Percentiles rank a stretch among this genome's conserved stretches.
phyloP scores from a whole-genome alignment of 2,888 invertebrate species.

The Rosalia funebris region DNA sequence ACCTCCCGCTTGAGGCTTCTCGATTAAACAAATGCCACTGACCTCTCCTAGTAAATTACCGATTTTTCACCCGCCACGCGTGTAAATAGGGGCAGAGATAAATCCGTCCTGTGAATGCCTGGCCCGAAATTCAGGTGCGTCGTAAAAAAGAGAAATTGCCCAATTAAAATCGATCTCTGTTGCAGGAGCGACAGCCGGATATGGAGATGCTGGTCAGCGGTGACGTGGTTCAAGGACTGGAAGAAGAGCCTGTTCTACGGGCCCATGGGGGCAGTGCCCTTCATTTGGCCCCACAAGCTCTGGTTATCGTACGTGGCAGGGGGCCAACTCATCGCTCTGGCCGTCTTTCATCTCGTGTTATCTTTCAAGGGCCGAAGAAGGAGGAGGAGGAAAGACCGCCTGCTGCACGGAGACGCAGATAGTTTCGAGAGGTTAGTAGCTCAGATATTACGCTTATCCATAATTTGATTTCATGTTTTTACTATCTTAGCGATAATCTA shows the following conservation, averaged over 20 bases:
- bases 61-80: too few relatives aligned
- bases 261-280: slow-evolving; percentile 58
- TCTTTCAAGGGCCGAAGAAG: slow-evolving; percentile 55
- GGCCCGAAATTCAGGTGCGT: too few relatives aligned
- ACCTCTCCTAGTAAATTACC: too few relatives aligned
- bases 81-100: too few relatives aligned
- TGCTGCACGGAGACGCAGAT: slow-evolving; percentile 59
- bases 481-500: too few relatives aligned
- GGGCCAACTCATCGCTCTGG: slow-evolving; percentile 63
- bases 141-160: slow-evolving; percentile 16
- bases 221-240: slow-evolving; percentile 60
- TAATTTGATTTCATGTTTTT: too few relatives aligned
- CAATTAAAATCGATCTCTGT: slow-evolving; percentile 32
- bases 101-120: too few relatives aligned
- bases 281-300: slow-evolving; percentile 62
- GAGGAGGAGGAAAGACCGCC: slow-evolving; percentile 54
- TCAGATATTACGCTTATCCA: too few relatives aligned
- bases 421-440: slow-evolving; percentile 61
- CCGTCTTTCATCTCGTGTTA: slow-evolving; percentile 62
- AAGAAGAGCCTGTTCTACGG: slow-evolving; percentile 59
- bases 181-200: slow-evolving; percentile 57
- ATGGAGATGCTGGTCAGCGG: slow-evolving; percentile 58
- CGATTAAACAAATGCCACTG: too few relatives aligned
- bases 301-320: slow-evolving; percentile 68
- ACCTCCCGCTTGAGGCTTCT: too few relatives aligned